phyloP scores from a whole-genome alignment of 2,888 invertebrate species.

The Ormyrus rosae region DNA sequence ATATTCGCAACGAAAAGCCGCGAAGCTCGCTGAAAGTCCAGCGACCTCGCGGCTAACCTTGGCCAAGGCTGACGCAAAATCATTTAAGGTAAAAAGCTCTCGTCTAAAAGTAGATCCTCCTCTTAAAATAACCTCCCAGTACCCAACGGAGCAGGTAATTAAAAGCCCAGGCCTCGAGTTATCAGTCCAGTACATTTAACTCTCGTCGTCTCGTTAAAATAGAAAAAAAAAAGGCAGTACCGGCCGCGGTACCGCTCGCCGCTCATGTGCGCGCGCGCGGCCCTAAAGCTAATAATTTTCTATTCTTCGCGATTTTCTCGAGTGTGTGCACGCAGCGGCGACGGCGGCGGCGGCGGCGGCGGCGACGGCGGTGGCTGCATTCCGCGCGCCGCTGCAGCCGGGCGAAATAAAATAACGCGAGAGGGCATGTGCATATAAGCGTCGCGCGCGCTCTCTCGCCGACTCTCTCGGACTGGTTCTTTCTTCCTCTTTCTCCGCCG shows the following conservation, averaged over 20 bases:
- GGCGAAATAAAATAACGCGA: conserved; percentile 13
- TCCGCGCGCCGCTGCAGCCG: background rate
- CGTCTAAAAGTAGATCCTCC: background rate
- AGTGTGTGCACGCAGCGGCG: too few relatives aligned
- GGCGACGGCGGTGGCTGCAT: background rate
- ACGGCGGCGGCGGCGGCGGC: too few relatives aligned
- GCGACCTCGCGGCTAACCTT: background rate
- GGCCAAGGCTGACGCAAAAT: conserved; percentile 1
- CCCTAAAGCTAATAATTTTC: conserved; percentile 17
- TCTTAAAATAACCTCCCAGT: conserved; percentile 11
- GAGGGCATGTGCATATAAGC: background rate
- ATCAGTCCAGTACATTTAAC: conserved; percentile 29
- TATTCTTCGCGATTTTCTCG: conserved; percentile 23
- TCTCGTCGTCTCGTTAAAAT: conserved; percentile 4
- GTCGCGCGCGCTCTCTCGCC: too few relatives aligned
- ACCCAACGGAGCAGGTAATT: background rate
- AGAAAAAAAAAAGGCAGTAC: too few relatives aligned
- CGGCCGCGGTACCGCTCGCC: too few relatives aligned
- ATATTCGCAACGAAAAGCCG: too few relatives aligned
- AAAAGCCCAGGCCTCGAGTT: background rate
- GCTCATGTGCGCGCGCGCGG: background rate
- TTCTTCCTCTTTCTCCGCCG: background rate
- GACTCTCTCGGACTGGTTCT: conserved; percentile 8
- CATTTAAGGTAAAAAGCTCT: background rate
- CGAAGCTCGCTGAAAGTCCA: too few relatives aligned